These are phyloP conservation scores for Hemicordylus capensis DNA, from an alignment of 2,113 vertebrate species.

Conservation along the genomic window DNA sequence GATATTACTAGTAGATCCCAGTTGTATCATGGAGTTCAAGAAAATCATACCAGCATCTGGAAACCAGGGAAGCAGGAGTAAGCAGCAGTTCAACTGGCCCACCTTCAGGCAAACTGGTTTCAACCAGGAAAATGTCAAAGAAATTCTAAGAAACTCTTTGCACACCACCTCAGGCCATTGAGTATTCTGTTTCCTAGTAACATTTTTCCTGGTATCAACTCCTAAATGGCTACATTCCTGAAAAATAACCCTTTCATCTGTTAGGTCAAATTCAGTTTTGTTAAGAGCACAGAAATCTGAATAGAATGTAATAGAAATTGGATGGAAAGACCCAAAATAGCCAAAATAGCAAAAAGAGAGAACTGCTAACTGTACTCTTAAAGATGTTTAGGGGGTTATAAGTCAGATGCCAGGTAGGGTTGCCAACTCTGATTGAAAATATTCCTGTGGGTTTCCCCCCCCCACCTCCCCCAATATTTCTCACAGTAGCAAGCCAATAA, in stretches of 20 bases:
- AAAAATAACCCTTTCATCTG: constrained; percentile 71
- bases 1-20: constrained; percentile 77
- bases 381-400: neutral
- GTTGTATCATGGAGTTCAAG: constrained; percentile 71
- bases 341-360: neutral
- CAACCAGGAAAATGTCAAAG: constrained; percentile 77
- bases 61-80: constrained; percentile 76
- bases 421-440: too few relatives aligned
- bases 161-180: constrained; percentile 69
- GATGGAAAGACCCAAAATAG: neutral
- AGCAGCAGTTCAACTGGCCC: constrained; percentile 70
- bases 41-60: constrained; percentile 71
- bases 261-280: constrained; percentile 42
- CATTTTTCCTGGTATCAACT: constrained; percentile 71
- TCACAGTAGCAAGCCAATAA: too few relatives aligned
- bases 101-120: constrained; percentile 82
- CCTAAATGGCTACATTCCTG: constrained; percentile 61
- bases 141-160: constrained; percentile 70
- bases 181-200: constrained; percentile 73
- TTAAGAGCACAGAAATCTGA: constrained; percentile 4
- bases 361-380: neutral
- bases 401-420: neutral
- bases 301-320: neutral
- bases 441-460: too few relatives aligned
- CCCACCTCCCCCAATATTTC: too few relatives aligned